Conservation (phyloP, 2,113 vertebrate genomes). For the Trematocara stigmaticum region DNA sequence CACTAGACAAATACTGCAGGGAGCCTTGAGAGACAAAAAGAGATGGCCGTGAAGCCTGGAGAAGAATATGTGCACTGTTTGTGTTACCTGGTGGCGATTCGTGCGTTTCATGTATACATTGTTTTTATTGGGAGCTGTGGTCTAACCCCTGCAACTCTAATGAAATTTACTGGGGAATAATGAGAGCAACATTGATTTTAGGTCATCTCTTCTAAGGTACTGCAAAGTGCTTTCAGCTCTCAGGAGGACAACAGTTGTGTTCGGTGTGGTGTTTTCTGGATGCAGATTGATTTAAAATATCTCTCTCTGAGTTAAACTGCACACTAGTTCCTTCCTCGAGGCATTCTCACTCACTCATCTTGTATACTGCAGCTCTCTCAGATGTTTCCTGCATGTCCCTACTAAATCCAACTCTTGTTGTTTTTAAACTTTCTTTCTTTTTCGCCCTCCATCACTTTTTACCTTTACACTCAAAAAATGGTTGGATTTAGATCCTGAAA, state of each 20-base stretch:
- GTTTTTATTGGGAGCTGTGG: background rate
- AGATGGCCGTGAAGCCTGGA: background rate
- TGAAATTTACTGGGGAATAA: background rate
- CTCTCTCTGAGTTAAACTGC: background rate
- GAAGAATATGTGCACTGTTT: background rate
- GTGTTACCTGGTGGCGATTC: background rate
- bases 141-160: background rate
- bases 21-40: conserved; percentile 28
- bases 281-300: background rate
- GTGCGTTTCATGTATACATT: background rate
- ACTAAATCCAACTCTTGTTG: background rate
- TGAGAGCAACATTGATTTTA: background rate
- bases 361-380: background rate
- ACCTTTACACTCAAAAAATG: background rate
- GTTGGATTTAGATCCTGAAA: background rate
- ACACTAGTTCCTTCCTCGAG: background rate
- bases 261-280: background rate
- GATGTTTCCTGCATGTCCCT: background rate
- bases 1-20: conserved; percentile 55
- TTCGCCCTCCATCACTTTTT: fast-evolving
- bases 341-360: background rate
- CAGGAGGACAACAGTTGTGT: background rate
- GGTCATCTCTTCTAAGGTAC: background rate
- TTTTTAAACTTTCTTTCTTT: background rate
- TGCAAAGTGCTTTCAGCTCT: background rate